Evolutionary conservation across 2,113 vertebrate species (phyloP), one percentile per base, ranked within the genome.

Genomic region (Bucco capensis): DNA sequence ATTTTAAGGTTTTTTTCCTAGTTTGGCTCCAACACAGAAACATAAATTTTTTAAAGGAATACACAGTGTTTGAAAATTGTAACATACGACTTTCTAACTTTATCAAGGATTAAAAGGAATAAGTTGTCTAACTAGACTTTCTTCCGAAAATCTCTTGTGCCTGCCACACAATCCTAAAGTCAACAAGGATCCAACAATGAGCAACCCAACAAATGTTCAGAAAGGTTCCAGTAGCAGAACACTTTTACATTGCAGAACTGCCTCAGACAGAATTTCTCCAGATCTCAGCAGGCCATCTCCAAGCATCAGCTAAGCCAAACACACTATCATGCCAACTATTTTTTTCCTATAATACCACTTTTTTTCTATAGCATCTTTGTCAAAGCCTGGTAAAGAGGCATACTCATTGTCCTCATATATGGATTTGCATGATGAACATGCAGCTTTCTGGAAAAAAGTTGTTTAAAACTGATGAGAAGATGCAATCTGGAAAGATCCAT

Each of bases 401-500:
- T 57, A 61, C 58, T 89, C 49, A 27, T 79, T 73, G 17, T 76
- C 46, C 50, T 82, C 62, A 27, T 69, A 87, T 87, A 66, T 62
- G 49, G 12, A 50, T 79, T 85, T 73, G 42, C 46, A 65, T 65
- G 70, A 79, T 38, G 73, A 93, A 89, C 62, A 30, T 2, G 1
- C 23, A 76, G 42, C 25, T 87, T 94, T 87, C 31, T 76, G 46
- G 11, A 35, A 89, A 88, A 89, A 78, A 65, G 50, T 35, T 85
- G 42, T 28, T 94, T 95, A 73, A 93, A 88, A 86, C 42, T 66
- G 60, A 91, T 87, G 74, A 87, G 87, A 84, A 82, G 47, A 85
- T 87, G 33, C 71, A 94, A 42, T 94, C 89, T 95, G 89, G 87
- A 92, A 93, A 76, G 58, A 87, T 17, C 28, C 53, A 76, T 93